Percentiles rank a stretch among this genome's conserved stretches.
Evolutionary conservation across 30 jellyfish, hydroid and myxozoan genomes (phyloP).

Genomic region (Hydractinia echinata): DNA sequence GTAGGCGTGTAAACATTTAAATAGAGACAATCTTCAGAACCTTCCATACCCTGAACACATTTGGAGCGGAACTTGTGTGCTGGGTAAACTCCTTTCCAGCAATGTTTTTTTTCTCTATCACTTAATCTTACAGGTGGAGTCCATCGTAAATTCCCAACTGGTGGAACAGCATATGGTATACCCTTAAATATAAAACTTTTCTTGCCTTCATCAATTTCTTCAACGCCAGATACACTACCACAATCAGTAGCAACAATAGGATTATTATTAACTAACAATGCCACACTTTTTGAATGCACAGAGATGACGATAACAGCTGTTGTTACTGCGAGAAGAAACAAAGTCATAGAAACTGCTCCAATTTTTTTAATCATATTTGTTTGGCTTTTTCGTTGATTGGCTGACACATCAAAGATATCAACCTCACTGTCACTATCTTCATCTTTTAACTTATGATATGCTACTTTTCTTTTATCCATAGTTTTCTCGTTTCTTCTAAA

Average conservation of each 20-base stretch:
- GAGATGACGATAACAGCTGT: not conserved
- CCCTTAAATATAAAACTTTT: constrained; percentile 47
- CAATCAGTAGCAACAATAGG: not conserved
- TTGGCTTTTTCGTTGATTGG: not conserved
- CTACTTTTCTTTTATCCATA: no score
- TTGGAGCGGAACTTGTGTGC: constrained; percentile 26
- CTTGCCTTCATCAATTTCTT: constrained; percentile 5
- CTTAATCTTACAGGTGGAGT: constrained; percentile 43
- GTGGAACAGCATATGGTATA: constrained; percentile 65
- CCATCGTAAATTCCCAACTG: constrained; percentile 59
- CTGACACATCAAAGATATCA: constrained; percentile 1
- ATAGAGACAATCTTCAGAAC: constrained; percentile 37
- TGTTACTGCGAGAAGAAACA: not conserved
- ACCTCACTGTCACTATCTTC: constrained; percentile 19
- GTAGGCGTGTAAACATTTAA: constrained; percentile 33
- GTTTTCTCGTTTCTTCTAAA: no score
- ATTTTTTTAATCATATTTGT: not conserved
- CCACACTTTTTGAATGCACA: not conserved
- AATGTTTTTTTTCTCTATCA: constrained; percentile 1
- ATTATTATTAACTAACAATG: not conserved
- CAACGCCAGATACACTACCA: constrained; percentile 7
- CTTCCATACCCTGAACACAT: constrained; percentile 35
- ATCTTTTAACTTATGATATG: not conserved
- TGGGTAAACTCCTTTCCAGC: constrained; percentile 42
- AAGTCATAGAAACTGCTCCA: constrained; percentile 2